Conservation (phyloP, 92 coral and sea anemone species). For the Porites evermanni region DNA sequence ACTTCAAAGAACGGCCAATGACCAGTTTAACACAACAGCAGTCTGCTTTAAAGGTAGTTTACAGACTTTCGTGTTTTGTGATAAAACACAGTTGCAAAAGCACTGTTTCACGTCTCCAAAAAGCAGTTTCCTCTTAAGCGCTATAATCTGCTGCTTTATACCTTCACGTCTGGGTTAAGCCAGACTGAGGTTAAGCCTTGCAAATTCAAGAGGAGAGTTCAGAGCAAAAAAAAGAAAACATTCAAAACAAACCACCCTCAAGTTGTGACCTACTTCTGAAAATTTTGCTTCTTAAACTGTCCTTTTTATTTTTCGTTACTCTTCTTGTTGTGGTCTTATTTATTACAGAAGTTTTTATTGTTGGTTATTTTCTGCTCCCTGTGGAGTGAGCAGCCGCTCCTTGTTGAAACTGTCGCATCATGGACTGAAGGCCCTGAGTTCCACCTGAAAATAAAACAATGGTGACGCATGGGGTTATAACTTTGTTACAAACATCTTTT, state of each 20-base stretch:
- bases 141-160: no score
- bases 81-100: neutral
- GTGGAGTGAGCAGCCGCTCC: conserved; percentile 72
- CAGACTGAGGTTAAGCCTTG: no score
- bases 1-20: neutral
- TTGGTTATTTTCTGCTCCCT: conserved; percentile 60
- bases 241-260: no score
- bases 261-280: no score
- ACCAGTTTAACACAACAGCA: neutral
- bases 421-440: conserved; percentile 97
- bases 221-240: neutral
- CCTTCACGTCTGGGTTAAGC: no score
- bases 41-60: neutral
- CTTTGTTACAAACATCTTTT: neutral
- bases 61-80: neutral
- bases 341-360: neutral
- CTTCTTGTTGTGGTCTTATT: neutral
- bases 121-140: no score
- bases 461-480: neutral
- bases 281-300: neutral
- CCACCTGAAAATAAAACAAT: conserved; percentile 76
- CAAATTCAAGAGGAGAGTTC: neutral
- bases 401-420: conserved; percentile 99
- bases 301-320: neutral
- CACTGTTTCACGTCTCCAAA: neutral